Percentiles rank a stretch among this genome's conserved stretches.
Conservation (phyloP, 2,797 vertebrate genomes). For the Ctenopoma kingsleyae region DNA sequence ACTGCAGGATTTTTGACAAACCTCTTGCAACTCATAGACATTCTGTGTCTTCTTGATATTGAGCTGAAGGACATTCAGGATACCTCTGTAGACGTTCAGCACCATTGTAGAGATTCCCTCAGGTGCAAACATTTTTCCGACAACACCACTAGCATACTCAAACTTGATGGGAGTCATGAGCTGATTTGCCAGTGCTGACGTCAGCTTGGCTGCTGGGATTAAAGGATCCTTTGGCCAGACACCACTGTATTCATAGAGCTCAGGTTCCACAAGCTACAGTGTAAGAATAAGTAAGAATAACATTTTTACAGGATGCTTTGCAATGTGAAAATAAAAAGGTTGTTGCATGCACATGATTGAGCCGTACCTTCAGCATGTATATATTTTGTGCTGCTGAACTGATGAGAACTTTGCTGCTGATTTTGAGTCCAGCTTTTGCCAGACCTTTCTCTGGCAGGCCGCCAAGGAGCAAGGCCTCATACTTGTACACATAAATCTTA, state of each 20-base stretch:
- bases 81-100: slow-evolving; percentile 83
- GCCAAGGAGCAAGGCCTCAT: slow-evolving; percentile 78
- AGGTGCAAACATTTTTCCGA: slow-evolving; percentile 80
- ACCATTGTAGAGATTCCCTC: slow-evolving; percentile 70
- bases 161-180: slow-evolving; percentile 84
- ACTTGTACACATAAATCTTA: slow-evolving; percentile 83
- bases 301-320: neutral
- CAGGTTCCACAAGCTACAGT: slow-evolving; percentile 77
- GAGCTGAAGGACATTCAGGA: slow-evolving; percentile 84
- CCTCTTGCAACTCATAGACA: slow-evolving; percentile 87
- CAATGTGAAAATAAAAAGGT: neutral
- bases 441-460: slow-evolving; percentile 83
- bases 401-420: slow-evolving; percentile 86
- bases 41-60: slow-evolving; percentile 85
- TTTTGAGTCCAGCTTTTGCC: slow-evolving; percentile 85
- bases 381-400: slow-evolving; percentile 73
- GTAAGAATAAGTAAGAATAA: neutral
- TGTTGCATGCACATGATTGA: neutral
- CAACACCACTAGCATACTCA: slow-evolving; percentile 82
- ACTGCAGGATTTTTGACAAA: slow-evolving; percentile 28
- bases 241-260: slow-evolving; percentile 85
- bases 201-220: slow-evolving; percentile 81
- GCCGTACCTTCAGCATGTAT: slow-evolving; percentile 84
- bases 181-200: slow-evolving; percentile 76
- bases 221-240: slow-evolving; percentile 82